Evolutionary conservation across 2,113 vertebrate species (phyloP).

Genomic region (Cryptotis parvus): DNA sequence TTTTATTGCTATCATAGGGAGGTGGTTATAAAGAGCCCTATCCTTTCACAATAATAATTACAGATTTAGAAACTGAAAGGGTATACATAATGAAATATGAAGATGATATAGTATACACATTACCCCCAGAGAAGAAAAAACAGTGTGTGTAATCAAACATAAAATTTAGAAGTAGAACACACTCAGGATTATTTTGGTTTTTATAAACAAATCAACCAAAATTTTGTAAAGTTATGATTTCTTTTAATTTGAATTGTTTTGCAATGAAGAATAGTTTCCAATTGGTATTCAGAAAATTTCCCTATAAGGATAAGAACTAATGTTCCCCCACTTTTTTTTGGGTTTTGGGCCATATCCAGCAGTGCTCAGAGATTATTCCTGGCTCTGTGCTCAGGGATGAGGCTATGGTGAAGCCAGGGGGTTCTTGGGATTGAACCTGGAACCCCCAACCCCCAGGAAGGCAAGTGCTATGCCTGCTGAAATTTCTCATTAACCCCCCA

Average conservation of each 20-base stretch:
- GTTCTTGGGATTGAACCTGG: no score
- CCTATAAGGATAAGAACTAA: constrained; percentile 14
- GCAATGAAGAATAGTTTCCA: constrained; percentile 43
- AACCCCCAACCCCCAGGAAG: no score
- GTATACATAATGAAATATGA: background rate
- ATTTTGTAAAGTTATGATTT: constrained; percentile 38
- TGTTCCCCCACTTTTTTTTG: background rate
- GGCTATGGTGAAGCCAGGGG: no score
- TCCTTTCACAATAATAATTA: background rate
- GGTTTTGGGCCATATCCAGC: no score
- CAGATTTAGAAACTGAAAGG: constrained; percentile 1
- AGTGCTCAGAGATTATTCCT: no score
- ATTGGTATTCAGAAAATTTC: constrained; percentile 14
- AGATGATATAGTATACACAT: background rate
- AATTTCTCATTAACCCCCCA: background rate
- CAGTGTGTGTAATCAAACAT: constrained; percentile 36
- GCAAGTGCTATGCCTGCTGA: no score
- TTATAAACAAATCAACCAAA: constrained; percentile 16
- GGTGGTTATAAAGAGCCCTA: background rate
- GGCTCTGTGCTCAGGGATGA: no score
- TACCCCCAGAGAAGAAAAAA: constrained; percentile 42
- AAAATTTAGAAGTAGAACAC: constrained; percentile 45
- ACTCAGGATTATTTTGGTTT: constrained; percentile 27
- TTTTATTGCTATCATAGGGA: background rate
- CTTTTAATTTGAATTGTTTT: constrained; percentile 15